Conservation (phyloP, 2,113 vertebrate genomes). For the Pheucticus melanocephalus region DNA sequence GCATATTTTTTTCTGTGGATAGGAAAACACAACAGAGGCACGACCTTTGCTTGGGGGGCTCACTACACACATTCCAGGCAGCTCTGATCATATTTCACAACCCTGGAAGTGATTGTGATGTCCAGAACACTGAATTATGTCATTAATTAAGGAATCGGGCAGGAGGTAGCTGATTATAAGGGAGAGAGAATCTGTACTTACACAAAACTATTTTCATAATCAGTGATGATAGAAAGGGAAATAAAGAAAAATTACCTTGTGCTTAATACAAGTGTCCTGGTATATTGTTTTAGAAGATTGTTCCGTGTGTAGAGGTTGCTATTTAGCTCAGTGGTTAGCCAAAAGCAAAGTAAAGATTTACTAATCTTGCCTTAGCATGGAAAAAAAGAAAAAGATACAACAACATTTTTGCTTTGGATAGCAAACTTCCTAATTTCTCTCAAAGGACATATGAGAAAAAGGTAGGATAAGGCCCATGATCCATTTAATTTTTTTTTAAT, state of each 20-base stretch:
- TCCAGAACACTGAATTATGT: constrained; percentile 63
- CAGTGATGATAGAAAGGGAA: constrained; percentile 54
- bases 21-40: constrained; percentile 1
- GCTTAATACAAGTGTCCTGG: constrained; percentile 27
- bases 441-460: neutral
- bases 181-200: constrained; percentile 50
- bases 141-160: constrained; percentile 64
- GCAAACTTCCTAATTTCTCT: neutral
- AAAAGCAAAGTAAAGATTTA: neutral
- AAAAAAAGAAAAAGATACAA: neutral
- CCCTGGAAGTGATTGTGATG: constrained; percentile 56
- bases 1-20: neutral
- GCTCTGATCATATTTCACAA: constrained; percentile 59
- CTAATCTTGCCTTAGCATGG: neutral
- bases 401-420: neutral
- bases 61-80: constrained; percentile 1
- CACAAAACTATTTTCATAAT: constrained; percentile 67
- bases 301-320: neutral
- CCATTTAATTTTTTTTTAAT: neutral
- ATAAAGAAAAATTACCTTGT: constrained; percentile 54
- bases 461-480: neutral
- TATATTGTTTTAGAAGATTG: constrained; percentile 11
- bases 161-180: constrained; percentile 63
- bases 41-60: neutral
- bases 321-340: neutral